A percentile compares a stretch with the other conserved stretches of the same genome.
These are phyloP conservation scores for Yponomeuta sedellus DNA, from an alignment of 2,888 invertebrate genomes.

Conservation along the genomic window DNA sequence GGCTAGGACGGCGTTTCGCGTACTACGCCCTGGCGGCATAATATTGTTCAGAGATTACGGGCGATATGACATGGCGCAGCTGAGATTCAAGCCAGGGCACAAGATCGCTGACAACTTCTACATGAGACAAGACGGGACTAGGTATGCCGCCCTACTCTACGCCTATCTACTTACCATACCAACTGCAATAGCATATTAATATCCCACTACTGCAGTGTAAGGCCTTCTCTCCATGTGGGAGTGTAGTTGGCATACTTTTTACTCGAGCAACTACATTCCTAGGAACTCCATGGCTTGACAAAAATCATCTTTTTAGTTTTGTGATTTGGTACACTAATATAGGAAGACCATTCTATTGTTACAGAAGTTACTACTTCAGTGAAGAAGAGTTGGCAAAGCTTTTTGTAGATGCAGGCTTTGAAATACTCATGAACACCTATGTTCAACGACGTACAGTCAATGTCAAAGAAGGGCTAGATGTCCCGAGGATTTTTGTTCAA, in stretches of 20 bases:
- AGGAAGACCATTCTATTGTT: constrained; percentile 29
- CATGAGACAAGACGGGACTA: constrained; percentile 97
- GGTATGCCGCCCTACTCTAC: too few species aligned
- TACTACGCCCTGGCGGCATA: constrained; percentile 85
- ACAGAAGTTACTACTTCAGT: constrained; percentile 88
- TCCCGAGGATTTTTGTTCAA: constrained; percentile 95
- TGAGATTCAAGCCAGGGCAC: constrained; percentile 94
- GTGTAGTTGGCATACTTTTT: too few species aligned
- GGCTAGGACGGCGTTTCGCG: constrained; percentile 78
- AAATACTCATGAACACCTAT: constrained; percentile 82
- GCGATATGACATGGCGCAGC: constrained; percentile 95
- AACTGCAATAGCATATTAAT: neutral
- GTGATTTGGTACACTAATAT: neutral
- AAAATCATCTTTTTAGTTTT: too few species aligned
- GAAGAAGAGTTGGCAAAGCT: constrained; percentile 81
- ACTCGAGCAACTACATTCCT: too few species aligned
- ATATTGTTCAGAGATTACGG: constrained; percentile 96
- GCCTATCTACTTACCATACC: neutral
- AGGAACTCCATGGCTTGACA: too few species aligned
- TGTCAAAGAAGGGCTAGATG: constrained; percentile 92
- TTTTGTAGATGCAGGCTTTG: constrained; percentile 83
- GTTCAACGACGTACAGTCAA: constrained; percentile 93
- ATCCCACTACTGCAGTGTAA: neutral
- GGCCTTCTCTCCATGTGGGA: too few species aligned
- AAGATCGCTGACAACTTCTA: constrained; percentile 96